Percentiles rank a stretch among this genome's conserved stretches.
Evolutionary conservation across 2,797 vertebrate species (phyloP).

Genomic region (Kryptolebias ocellatus): DNA sequence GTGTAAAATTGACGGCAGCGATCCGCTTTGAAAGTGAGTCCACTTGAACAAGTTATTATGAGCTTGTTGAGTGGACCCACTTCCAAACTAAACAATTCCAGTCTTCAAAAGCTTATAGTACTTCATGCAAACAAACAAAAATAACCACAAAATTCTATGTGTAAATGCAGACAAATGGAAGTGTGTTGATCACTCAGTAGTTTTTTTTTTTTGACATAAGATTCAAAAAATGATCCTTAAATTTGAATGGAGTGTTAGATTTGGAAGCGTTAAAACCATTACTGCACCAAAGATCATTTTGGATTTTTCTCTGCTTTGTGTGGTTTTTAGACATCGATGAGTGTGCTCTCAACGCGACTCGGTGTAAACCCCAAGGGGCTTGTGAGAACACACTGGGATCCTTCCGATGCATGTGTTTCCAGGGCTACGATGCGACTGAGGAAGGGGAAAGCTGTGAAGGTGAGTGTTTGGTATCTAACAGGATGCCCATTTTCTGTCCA

Average conservation of each 20-base stretch:
- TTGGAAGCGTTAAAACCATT: not conserved
- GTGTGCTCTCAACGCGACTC: conserved; percentile 85
- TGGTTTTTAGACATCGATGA: conserved; percentile 91
- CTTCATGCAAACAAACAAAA: no score
- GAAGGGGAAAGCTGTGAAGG: conserved; percentile 89
- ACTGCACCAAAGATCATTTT: not conserved
- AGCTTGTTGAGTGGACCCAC: no score
- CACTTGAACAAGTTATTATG: no score
- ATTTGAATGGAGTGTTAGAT: not conserved
- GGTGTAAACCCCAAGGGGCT: conserved; percentile 89
- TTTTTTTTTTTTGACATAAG: no score
- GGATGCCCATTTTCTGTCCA: not conserved
- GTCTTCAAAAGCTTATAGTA: no score
- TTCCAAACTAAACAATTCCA: no score
- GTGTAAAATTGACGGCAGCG: no score
- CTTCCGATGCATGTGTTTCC: conserved; percentile 93
- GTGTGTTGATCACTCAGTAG: no score
- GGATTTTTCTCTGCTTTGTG: conserved; percentile 3
- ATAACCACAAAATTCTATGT: no score
- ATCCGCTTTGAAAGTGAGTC: no score
- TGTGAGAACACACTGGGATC: conserved; percentile 94
- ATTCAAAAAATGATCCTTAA: not conserved
- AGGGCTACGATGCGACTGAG: conserved; percentile 88
- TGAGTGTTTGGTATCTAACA: conserved; percentile 72
- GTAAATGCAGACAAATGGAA: no score